Evolutionary conservation across 2,888 invertebrate genomes (phyloP).

Genomic region (Drosophila meridionalis): DNA sequence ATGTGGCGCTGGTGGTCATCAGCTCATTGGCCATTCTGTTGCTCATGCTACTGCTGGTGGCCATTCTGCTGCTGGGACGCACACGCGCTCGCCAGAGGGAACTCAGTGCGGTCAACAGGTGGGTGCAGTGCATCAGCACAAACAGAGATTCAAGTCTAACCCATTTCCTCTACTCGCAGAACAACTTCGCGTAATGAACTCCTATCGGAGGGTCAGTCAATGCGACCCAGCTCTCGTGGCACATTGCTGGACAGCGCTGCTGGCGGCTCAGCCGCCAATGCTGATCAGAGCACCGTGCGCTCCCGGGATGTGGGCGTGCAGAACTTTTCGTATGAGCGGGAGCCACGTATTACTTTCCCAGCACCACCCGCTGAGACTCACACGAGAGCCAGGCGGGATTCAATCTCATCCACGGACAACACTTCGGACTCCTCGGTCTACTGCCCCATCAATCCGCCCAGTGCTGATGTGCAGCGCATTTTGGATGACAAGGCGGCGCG

Average conservation of each 20-base stretch:
- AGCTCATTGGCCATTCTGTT: constrained; percentile 82
- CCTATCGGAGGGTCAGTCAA: constrained; percentile 78
- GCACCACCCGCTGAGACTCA: constrained; percentile 70
- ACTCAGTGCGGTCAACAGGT: constrained; percentile 80
- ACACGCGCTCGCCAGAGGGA: constrained; percentile 74
- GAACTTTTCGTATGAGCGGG: constrained; percentile 82
- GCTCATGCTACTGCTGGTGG: constrained; percentile 81
- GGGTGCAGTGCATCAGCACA: not conserved
- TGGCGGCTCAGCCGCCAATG: constrained; percentile 34
- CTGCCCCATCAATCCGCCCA: constrained; percentile 84
- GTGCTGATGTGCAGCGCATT: constrained; percentile 83
- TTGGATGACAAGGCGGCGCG: constrained; percentile 83
- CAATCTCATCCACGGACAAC: constrained; percentile 82
- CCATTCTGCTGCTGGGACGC: constrained; percentile 82
- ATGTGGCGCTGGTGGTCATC: constrained; percentile 82
- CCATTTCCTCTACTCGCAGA: constrained; percentile 44
- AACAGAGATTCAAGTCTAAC: not conserved
- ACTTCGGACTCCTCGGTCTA: constrained; percentile 85
- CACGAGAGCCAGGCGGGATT: constrained; percentile 72
- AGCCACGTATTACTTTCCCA: constrained; percentile 75
- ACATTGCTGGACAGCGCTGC: constrained; percentile 62
- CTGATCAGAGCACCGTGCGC: constrained; percentile 59
- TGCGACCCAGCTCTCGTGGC: constrained; percentile 71
- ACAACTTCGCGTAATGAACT: constrained; percentile 82
- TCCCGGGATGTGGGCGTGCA: constrained; percentile 81